A percentile compares a stretch with the other conserved stretches of the same genome.
phyloP scores from a whole-genome alignment of 2,888 invertebrate genomes.

The Cremastinae sp. region DNA sequence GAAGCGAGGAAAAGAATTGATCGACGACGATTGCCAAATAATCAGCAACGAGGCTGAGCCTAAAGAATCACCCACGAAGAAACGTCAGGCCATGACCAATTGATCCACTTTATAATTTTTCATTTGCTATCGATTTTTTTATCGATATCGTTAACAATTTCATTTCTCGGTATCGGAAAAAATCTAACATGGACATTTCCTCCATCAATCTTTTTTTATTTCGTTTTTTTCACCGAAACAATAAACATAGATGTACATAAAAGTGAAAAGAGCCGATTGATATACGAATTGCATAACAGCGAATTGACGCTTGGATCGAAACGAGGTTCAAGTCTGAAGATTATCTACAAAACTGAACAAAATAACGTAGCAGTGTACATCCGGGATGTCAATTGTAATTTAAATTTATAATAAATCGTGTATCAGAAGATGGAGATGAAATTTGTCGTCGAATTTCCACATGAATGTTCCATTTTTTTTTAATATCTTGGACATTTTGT shows the following conservation, averaged over 20 bases:
- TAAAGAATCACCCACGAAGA: slow-evolving; percentile 51
- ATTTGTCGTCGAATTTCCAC: too few relatives aligned
- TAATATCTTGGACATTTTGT: slow-evolving; percentile 15
- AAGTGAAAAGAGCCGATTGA: too few relatives aligned
- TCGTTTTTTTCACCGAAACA: too few relatives aligned
- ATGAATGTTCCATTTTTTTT: not conserved
- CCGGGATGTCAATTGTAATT: not conserved
- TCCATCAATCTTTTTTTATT: too few relatives aligned
- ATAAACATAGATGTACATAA: too few relatives aligned
- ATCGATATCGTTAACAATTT: slow-evolving; percentile 6
- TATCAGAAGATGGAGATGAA: too few relatives aligned
- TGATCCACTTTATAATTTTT: slow-evolving; percentile 6
- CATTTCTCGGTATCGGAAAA: slow-evolving; percentile 40
- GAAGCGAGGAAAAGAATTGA: slow-evolving; percentile 54
- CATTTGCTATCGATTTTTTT: not conserved
- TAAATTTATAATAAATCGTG: slow-evolving; percentile 1
- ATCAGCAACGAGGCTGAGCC: slow-evolving; percentile 70
- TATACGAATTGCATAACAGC: too few relatives aligned
- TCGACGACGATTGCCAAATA: slow-evolving; percentile 73
- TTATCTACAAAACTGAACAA: too few relatives aligned
- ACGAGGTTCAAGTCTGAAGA: too few relatives aligned
- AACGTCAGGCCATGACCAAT: slow-evolving; percentile 48
- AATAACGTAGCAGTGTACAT: not conserved
- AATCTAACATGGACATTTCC: not conserved
- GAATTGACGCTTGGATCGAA: too few relatives aligned